Conservation (phyloP, 2,113 vertebrate genomes). For the Dasyurus viverrinus region DNA sequence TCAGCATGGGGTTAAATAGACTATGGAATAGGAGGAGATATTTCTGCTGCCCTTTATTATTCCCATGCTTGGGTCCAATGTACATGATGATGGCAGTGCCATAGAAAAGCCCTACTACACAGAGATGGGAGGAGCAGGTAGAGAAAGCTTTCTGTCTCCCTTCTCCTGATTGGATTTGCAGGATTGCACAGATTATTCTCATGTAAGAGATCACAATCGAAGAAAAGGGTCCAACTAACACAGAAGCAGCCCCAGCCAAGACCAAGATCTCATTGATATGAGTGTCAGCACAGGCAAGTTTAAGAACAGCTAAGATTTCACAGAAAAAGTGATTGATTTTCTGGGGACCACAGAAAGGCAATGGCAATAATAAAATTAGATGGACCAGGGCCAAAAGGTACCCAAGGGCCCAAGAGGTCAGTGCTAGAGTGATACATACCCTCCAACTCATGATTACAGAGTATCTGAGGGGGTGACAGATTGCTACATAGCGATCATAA, state of each 20-base stretch:
- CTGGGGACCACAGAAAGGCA: slow-evolving; percentile 70
- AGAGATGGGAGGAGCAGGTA: slow-evolving; percentile 57
- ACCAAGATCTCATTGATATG: slow-evolving; percentile 57
- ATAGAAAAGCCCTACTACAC: slow-evolving; percentile 45
- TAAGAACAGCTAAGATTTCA: slow-evolving; percentile 75
- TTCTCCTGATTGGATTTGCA: slow-evolving; percentile 62
- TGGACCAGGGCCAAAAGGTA: slow-evolving; percentile 55
- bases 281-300: slow-evolving; percentile 73
- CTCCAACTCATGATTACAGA: slow-evolving; percentile 51
- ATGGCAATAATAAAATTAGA: slow-evolving; percentile 48
- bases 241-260: slow-evolving; percentile 48
- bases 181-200: slow-evolving; percentile 60
- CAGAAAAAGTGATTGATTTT: slow-evolving; percentile 75
- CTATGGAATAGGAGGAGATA: slow-evolving; percentile 21
- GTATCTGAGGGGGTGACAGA: slow-evolving; percentile 59
- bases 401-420: slow-evolving; percentile 56
- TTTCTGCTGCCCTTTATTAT: neutral
- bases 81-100: slow-evolving; percentile 22
- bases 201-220: slow-evolving; percentile 66
- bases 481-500: slow-evolving; percentile 66
- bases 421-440: neutral
- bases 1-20: slow-evolving; percentile 56
- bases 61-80: neutral
- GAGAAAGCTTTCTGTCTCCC: slow-evolving; percentile 50
- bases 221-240: slow-evolving; percentile 60